Base-by-base conservation (phyloP, 2,888 invertebrate species). In the Drosophila paramelanica region DNA sequence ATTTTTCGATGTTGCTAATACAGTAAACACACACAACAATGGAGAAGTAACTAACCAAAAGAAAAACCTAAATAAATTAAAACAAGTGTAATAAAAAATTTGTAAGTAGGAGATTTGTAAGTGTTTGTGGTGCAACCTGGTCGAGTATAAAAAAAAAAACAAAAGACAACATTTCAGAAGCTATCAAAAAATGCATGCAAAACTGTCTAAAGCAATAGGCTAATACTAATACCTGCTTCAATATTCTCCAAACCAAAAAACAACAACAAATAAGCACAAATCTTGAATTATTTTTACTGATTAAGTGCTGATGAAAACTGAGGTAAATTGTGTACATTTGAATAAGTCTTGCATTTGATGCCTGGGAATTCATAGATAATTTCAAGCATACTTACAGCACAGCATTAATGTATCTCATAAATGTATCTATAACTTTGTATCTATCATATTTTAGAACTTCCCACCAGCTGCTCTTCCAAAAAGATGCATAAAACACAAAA, bases 51-150 rank as follows among this genome's bases (percentile, higher is more conserved):
- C 41, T 46, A 75, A 65, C 71, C 31, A 57, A 41, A 20, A 41
- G 10, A 17, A 36, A n/a, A 68, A 36, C 45, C 25, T 46, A 38
- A 38, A 17, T 27, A 13, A 13, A 46, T n/a, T 38, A 41, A 38
- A 42, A 8, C 31, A 31, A 46, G 45, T 49, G 53, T 53, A 46
- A 65, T 47, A 43, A 11, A 39, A 57, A 61, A 33, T 66, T 55
- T 73, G 79, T 72, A 49, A 71, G 72, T 72, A 83, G 80, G 42
- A 60, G 50, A 82, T 66, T 77, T 83, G 82, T 88, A 81, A 88
- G 79, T 79, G 64, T 64, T 64, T 88, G 83, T 85, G 86, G 79
- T 85, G 79, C 87, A 88, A 87, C 83, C 88, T 83, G 83, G 86
- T 85, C 88, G 72, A 88, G 88, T 88, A 88, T 88, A 83, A 81